phyloP scores from a whole-genome alignment of 2,888 invertebrate species.

The Arctia plantaginis region DNA sequence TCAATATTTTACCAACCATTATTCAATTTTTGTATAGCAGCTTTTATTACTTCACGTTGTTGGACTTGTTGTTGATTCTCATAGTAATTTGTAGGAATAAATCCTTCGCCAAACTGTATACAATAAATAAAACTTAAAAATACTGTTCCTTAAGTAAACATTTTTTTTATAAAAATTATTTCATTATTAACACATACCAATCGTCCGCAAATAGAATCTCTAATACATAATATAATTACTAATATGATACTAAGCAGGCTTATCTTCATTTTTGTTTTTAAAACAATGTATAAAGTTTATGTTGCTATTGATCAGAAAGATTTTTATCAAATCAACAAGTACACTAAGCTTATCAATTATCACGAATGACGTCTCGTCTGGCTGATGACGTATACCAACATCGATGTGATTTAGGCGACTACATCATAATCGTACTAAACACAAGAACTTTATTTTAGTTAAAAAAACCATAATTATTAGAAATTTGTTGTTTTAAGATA shows the following conservation, averaged over 20 bases:
- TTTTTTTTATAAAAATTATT: slow-evolving; percentile 10
- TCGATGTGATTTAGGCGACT: slow-evolving; percentile 35
- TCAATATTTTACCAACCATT: slow-evolving; percentile 61
- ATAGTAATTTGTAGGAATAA: slow-evolving; percentile 64
- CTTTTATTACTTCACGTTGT: slow-evolving; percentile 59
- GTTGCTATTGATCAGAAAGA: slow-evolving; percentile 47
- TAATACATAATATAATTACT: slow-evolving; percentile 50
- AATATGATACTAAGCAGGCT: slow-evolving; percentile 36
- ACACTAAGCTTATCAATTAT: slow-evolving; percentile 51
- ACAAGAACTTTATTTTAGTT: neutral
- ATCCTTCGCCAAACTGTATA: slow-evolving; percentile 67
- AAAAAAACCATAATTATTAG: neutral
- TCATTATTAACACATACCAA: slow-evolving; percentile 61
- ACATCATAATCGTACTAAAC: neutral
- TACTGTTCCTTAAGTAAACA: neutral
- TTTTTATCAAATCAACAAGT: slow-evolving; percentile 61
- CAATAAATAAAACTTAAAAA: slow-evolving; percentile 17
- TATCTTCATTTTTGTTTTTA: slow-evolving; percentile 55
- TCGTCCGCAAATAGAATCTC: slow-evolving; percentile 58
- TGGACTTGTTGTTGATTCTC: slow-evolving; percentile 55
- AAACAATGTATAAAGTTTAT: slow-evolving; percentile 31
- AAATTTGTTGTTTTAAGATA: neutral
- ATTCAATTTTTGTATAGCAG: slow-evolving; percentile 68
- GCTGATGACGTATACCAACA: slow-evolving; percentile 48
- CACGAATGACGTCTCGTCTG: slow-evolving; percentile 48